A percentile compares a stretch with the other conserved stretches of the same genome.
Evolutionary conservation across 2,113 vertebrate species (phyloP).

Genomic region (Piaya cayana): DNA sequence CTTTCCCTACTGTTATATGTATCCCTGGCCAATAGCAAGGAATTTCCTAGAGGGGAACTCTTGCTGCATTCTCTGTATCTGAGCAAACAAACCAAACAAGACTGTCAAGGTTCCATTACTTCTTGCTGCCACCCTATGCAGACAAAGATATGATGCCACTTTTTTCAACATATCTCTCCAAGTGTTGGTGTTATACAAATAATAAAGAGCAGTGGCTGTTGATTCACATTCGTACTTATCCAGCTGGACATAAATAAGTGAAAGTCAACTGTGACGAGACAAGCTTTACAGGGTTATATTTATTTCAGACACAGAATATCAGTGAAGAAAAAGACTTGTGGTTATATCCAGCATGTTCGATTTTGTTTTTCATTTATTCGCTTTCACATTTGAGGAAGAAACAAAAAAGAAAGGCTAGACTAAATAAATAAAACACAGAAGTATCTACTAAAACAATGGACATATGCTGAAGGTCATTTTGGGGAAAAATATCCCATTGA

Average conservation of each 20-base stretch:
- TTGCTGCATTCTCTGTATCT: not conserved
- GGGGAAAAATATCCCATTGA: not conserved
- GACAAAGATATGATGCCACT: not conserved
- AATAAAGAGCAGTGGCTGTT: not conserved
- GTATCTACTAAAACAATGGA: not conserved
- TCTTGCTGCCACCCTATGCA: not conserved
- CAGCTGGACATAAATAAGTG: not conserved
- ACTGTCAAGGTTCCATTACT: not conserved
- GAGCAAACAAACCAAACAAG: not conserved
- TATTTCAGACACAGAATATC: not conserved
- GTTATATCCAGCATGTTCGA: not conserved
- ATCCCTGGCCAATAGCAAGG: not conserved
- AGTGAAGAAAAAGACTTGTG: not conserved
- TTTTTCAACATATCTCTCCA: not conserved
- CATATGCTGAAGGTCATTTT: not conserved
- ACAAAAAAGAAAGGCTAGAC: not conserved
- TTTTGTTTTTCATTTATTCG: not conserved
- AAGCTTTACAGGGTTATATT: not conserved
- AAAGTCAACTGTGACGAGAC: not conserved
- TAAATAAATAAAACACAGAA: not conserved
- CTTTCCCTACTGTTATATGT: not conserved
- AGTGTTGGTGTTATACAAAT: not conserved
- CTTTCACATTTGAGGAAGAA: not conserved
- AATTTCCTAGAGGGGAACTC: not conserved
- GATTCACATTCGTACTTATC: not conserved